phyloP scores from a whole-genome alignment of 92 coral and sea anemone species.

The Paramuricea clavata region DNA sequence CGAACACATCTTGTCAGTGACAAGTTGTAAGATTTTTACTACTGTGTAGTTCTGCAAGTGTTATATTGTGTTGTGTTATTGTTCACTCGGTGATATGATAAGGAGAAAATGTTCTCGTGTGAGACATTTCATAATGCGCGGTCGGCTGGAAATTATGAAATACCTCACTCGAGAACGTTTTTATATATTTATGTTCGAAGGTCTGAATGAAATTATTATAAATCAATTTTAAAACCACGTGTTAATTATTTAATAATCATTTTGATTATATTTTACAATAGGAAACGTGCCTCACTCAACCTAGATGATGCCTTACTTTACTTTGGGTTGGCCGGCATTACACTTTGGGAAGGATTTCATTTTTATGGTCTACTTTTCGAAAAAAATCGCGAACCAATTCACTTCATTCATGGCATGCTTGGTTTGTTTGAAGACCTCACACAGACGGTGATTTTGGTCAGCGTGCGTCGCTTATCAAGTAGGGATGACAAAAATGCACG shows the following conservation, averaged over 20 bases:
- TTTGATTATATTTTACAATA: not conserved
- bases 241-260: not conserved
- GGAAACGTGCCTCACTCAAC: conserved; percentile 8
- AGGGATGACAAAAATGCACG: conserved; percentile 7
- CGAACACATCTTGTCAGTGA: too few species aligned
- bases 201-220: too few species aligned
- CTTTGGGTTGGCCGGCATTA: conserved; percentile 24
- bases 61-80: too few species aligned
- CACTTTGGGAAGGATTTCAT: conserved; percentile 46
- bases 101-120: too few species aligned
- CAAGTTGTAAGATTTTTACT: too few species aligned
- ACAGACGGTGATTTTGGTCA: conserved; percentile 36
- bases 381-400: not conserved
- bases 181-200: too few species aligned
- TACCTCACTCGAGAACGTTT: too few species aligned
- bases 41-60: too few species aligned
- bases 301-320: conserved; percentile 32
- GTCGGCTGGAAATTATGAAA: too few species aligned
- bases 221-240: not conserved
- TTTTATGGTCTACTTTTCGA: not conserved
- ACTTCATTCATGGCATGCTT: conserved; percentile 10
- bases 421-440: not conserved
- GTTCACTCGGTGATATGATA: too few species aligned
- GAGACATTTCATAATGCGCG: too few species aligned
- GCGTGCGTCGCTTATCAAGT: conserved; percentile 12